phyloP scores from a whole-genome alignment of 2,113 vertebrate species.

The Chloroceryle aenea region DNA sequence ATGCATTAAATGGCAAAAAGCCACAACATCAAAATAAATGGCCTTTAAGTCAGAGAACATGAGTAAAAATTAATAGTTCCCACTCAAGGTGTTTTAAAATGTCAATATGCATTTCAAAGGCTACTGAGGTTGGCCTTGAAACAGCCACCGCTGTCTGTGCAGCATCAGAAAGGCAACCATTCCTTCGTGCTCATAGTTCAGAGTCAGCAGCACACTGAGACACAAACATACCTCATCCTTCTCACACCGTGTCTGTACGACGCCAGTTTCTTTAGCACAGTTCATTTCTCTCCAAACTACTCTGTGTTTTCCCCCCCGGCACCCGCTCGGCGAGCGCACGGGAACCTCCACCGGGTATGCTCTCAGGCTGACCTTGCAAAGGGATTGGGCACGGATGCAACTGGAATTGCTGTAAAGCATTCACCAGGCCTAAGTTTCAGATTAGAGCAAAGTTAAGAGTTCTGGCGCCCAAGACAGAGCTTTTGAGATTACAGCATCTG shows the following conservation, averaged over 20 bases:
- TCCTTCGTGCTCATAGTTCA: not conserved
- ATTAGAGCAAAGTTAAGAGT: not conserved
- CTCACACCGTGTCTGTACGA: not conserved
- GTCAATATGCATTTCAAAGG: not conserved
- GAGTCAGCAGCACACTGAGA: not conserved
- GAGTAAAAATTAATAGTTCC: conserved; percentile 19
- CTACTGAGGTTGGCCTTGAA: not conserved
- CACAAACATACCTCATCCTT: not conserved
- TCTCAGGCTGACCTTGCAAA: not conserved
- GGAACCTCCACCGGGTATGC: not conserved
- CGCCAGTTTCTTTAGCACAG: not conserved
- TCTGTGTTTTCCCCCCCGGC: not conserved
- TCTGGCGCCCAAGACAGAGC: not conserved
- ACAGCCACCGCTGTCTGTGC: not conserved
- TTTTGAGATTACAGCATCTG: not conserved
- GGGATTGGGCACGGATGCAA: not conserved
- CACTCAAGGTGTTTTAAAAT: not conserved
- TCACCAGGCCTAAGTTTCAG: not conserved
- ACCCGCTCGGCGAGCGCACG: not conserved
- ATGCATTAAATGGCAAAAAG: not conserved
- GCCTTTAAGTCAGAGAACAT: not conserved
- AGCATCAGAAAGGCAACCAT: not conserved
- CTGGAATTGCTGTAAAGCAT: not conserved
- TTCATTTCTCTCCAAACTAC: not conserved
- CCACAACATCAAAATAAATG: conserved; percentile 19